Conservation (phyloP, 2,113 vertebrate species). For the Xenus cinereus region DNA sequence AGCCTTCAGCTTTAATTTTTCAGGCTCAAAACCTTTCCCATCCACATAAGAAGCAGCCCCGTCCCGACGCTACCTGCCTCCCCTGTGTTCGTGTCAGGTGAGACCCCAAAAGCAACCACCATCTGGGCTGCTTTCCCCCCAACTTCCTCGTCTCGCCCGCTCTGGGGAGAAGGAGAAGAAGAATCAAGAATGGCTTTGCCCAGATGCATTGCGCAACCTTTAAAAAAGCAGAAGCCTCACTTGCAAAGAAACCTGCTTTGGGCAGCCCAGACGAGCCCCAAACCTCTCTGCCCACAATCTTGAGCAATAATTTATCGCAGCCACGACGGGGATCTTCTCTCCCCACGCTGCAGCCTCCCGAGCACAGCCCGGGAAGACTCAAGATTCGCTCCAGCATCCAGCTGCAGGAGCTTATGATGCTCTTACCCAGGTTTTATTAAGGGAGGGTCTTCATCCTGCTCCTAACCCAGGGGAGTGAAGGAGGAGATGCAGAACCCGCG, state of each 20-base stretch:
- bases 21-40: not conserved
- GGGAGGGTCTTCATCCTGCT: not conserved
- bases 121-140: not conserved
- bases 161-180: not conserved
- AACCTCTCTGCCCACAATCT: conserved; percentile 15
- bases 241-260: not conserved
- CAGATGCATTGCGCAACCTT: conserved; percentile 24
- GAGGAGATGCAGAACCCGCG: not conserved
- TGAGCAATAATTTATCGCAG: not conserved
- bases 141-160: conserved; percentile 29
- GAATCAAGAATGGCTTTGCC: conserved; percentile 8
- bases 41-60: not conserved
- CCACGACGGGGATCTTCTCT: not conserved
- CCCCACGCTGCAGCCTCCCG: fast-evolving
- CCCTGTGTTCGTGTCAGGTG: not conserved
- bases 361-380: not conserved
- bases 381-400: not conserved
- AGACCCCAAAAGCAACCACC: not conserved
- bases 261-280: not conserved
- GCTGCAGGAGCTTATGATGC: not conserved
- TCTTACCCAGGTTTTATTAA: not conserved
- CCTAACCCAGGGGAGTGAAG: not conserved
- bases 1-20: not conserved
- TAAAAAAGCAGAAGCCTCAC: conserved; percentile 41
- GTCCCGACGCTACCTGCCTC: not conserved